These are phyloP conservation scores for Oligia fasciuncula DNA, from an alignment of 2,888 invertebrate genomes.

Conservation along the genomic window DNA sequence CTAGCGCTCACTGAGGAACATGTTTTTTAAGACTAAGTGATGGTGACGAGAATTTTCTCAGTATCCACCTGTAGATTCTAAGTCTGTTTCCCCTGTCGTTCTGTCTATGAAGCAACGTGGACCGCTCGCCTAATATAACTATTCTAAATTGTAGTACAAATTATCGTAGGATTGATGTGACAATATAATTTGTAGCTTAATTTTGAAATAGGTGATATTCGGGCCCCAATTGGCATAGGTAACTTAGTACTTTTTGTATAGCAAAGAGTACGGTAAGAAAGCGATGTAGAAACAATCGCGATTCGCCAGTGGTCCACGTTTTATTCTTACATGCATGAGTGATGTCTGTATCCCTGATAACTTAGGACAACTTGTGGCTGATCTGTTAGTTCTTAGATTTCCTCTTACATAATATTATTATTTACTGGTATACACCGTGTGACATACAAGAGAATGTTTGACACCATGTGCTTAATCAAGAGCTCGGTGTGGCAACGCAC, in stretches of 20 bases:
- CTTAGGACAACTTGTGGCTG: constrained; percentile 80
- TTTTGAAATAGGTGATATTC: constrained; percentile 39
- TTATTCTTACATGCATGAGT: constrained; percentile 78
- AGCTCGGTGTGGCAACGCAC: constrained; percentile 63
- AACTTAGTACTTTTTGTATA: constrained; percentile 10
- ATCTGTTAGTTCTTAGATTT: constrained; percentile 78
- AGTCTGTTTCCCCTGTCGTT: constrained; percentile 77
- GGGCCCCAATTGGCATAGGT: constrained; percentile 38
- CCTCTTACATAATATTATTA: constrained; percentile 59
- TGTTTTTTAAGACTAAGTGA: constrained; percentile 81
- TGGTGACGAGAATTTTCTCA: constrained; percentile 84
- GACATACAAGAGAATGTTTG: constrained; percentile 66
- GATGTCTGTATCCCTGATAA: constrained; percentile 78
- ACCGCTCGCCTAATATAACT: constrained; percentile 70
- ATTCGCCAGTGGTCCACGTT: constrained; percentile 78
- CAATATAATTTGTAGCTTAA: constrained; percentile 24
- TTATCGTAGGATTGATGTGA: constrained; percentile 30
- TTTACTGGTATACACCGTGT: constrained; percentile 65
- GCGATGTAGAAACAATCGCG: constrained; percentile 32
- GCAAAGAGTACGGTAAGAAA: constrained; percentile 29
- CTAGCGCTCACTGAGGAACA: constrained; percentile 88
- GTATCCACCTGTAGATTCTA: constrained; percentile 83
- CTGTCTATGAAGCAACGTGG: constrained; percentile 73
- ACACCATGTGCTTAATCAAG: constrained; percentile 67
- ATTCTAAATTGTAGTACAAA: constrained; percentile 38